Percentiles rank a stretch among this genome's conserved stretches.
These are phyloP conservation scores for Drosophila micromelanica DNA, from an alignment of 1,140 invertebrate genomes.

Conservation along the genomic window DNA sequence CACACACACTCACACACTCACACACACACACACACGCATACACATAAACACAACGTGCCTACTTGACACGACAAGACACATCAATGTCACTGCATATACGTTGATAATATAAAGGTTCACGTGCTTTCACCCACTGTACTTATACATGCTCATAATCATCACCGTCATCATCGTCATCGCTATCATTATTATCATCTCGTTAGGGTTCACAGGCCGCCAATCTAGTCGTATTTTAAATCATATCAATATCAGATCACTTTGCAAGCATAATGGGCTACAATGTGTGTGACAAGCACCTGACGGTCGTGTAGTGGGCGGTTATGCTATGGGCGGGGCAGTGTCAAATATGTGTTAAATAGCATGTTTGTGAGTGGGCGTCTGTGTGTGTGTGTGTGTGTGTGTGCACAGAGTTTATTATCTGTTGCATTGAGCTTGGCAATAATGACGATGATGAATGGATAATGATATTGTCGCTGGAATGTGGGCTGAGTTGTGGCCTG, in stretches of 20 bases:
- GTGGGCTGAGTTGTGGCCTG: slow-evolving; percentile 21
- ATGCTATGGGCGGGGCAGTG: neutral
- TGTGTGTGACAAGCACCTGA: slow-evolving; percentile 30
- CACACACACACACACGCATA: slow-evolving; percentile 18
- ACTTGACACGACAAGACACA: slow-evolving; percentile 70
- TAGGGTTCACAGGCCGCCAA: slow-evolving; percentile 20
- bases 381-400: slow-evolving; percentile 11
- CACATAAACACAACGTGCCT: slow-evolving; percentile 25
- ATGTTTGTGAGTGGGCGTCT: too few species aligned
- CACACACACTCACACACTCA: too few species aligned
- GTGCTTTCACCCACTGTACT: slow-evolving; percentile 28
- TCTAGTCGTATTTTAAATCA: slow-evolving; percentile 63
- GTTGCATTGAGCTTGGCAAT: slow-evolving; percentile 17
- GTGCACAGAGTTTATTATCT: slow-evolving; percentile 12
- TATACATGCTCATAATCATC: slow-evolving; percentile 1
- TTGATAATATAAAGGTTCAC: slow-evolving; percentile 40
- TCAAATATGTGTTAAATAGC: slow-evolving; percentile 27
- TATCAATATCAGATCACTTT: slow-evolving; percentile 70
- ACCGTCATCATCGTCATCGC: neutral
- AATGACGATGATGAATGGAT: slow-evolving; percentile 37
- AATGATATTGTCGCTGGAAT: slow-evolving; percentile 21
- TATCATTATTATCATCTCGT: slow-evolving; percentile 23
- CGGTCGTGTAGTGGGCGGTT: slow-evolving; percentile 1
- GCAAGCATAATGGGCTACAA: slow-evolving; percentile 57
- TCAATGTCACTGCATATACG: slow-evolving; percentile 66